Evolutionary conservation across 1,140 invertebrate species (phyloP), one percentile per base, ranked within the genome.

Genomic region (Caerostris extrusa): DNA sequence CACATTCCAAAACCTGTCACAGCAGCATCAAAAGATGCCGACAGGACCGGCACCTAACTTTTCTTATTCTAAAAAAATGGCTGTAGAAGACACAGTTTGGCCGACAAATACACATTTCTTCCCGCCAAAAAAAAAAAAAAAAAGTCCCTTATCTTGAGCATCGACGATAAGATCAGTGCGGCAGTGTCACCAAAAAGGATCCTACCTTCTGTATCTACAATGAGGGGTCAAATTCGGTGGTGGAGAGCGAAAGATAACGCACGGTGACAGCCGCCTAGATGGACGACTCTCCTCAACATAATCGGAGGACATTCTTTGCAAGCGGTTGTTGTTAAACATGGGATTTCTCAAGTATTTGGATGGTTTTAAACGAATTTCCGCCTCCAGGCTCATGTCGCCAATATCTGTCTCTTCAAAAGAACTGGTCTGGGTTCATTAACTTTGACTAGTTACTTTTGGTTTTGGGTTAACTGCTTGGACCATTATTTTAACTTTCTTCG

Each of bases 151-250:
- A 85, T 57, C 82, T 56, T 56, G 5, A 56, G 55, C 5, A 56
- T 58, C 82, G 7, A 6, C 19, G 56, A 57, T 58, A 58, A 85
- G 17, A 85, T 85, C 53, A 57, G 17, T 3, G 53, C 82, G 53
- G 82, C 82, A 58, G 82, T 85, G 82, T 85, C 82, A 85, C 71
- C 71, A 77, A 77, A 77, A 77, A 77, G 71, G 71, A 77, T 19
- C 19, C 71, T 8, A 53, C 7, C 71, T 77, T 12, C 82, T 7
- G 61, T 64, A 64, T 17, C 7, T 17, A 85, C 53, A 85, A 85
- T 57, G 82, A 58, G 55, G 82, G 82, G 82, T 56, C 56, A 85
- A 17, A 56, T 56, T 58, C 82, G 57, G 53, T 56, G 53, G 56
- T 81, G 55, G 55, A 85, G 50, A 19, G 17, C 10, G n/a, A 55